Evolutionary conservation across 2,113 vertebrate genomes (phyloP), one percentile per base, ranked within the genome.

Genomic region (Cololabis saira): DNA sequence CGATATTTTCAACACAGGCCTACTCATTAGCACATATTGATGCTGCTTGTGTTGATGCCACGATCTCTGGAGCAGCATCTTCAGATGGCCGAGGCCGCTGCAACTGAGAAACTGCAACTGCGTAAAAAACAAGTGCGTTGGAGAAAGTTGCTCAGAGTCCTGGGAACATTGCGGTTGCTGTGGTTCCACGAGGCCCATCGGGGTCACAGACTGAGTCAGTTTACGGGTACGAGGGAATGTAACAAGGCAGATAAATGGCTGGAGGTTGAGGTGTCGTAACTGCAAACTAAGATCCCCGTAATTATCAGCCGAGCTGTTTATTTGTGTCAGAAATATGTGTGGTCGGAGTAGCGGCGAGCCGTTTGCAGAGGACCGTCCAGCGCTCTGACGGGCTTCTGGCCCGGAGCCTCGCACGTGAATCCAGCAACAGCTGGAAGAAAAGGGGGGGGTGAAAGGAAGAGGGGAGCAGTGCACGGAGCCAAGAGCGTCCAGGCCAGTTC

Each of bases 341-440:
- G 64, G 61, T 44, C 27, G 30, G 53, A 21, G 44, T 66, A 40
- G 61, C 68, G 71, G 47, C 75, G 37, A 15, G 21, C 55, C 56
- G 79, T 30, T 66, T 53, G 47, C 66, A 43, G 70, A 79, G 85
- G 85, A 65, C 18, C 7, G 17, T 82, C 76, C 74, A 80, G 70
- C 74, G 44, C 60, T 59, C 49, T 81, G 85, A 86, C 85, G 83
- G 86, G 50, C 51, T 72, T 84, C 83, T 93, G 93, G 92, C 90
- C 18, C 43, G 42, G 22, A 7, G 61, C 79, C 82, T 70, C 71
- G 67, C 91, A 92, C 71, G 82, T 91, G 89, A 93, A 82, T 50
- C 27, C 16, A 69, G 64, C 53, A 92, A 87, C 87, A 91, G 86
- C 90, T 90, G 90, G 76, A 86, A 62, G 66, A 50, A 58, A n/a